Percentiles rank a stretch among this genome's conserved stretches.
Conservation (phyloP, 1,140 invertebrate genomes). For the Brachionus asplanchnoidis region DNA sequence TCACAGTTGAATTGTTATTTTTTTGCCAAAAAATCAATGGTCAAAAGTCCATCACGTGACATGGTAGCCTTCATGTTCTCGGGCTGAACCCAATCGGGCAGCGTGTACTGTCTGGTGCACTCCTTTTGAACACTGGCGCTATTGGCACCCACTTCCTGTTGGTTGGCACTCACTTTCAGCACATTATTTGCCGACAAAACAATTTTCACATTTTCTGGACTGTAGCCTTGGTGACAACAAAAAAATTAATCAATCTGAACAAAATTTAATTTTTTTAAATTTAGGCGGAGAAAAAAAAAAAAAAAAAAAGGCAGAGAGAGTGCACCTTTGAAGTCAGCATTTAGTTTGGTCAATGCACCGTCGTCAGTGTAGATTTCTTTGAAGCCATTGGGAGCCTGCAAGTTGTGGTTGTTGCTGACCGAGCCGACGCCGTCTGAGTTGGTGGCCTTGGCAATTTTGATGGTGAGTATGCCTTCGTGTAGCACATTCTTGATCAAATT, state of each 20-base stretch:
- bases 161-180: background rate
- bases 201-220: conserved; percentile 30
- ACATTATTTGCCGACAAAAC: conserved; percentile 32
- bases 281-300: background rate
- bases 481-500: conserved; percentile 32
- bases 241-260: background rate
- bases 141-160: background rate
- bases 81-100: conserved; percentile 23
- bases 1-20: background rate
- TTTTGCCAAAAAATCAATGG: conserved; percentile 22
- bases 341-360: background rate
- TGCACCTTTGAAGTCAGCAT: background rate
- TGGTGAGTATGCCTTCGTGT: conserved; percentile 20
- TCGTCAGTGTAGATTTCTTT: background rate
- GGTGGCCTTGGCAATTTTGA: conserved; percentile 12
- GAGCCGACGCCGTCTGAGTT: background rate
- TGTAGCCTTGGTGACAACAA: background rate
- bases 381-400: background rate
- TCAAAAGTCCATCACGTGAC: conserved; percentile 27
- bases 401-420: background rate
- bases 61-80: conserved; percentile 37
- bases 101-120: background rate
- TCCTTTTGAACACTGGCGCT: background rate
- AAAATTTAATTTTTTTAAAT: too few relatives aligned
- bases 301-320: background rate